Evolutionary conservation across 2,797 vertebrate genomes (phyloP), one percentile per base, ranked within the genome.

Genomic region (Chaunax sp.): DNA sequence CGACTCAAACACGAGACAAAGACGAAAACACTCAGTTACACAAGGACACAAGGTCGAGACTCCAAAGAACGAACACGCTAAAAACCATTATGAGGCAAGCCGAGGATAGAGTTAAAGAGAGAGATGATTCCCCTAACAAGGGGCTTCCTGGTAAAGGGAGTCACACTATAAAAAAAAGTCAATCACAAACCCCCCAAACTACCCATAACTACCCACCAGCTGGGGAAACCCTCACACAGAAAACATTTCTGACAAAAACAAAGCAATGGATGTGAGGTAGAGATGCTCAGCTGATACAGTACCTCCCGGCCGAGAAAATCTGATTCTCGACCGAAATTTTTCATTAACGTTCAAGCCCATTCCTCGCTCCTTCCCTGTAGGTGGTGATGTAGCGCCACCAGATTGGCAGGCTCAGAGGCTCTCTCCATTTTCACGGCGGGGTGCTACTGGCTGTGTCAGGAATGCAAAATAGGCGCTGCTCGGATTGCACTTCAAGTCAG

Each of bases 211-310:
- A 1, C 69, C 72, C 55, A 6, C 56, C 52, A 37, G 69, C 12
- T 55, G 44, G 75, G 60, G 45, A 64, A 69, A 70, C 52, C 60
- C 54, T 55, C 35, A 61, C 51, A 20, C 23, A 55, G 26, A 79
- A 18, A 66, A 66, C 62, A 41, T 50, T 57, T 63, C 37, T 9
- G 59, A 78, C 66, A 69, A 63, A 69, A 37, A 43, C 22, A 47
- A 49, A 77, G 30, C 72, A 85, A 82, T 87, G 80, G 89, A 82
- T 90, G 92, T 94, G 93, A 94, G 91, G 92, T 92, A 94, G 94
- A 93, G 91, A 93, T 81, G 90, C 90, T 82, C 79, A 77, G 85
- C 86, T 82, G 85, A 86, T 86, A 80, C 84, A 66, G 82, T 75
- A 90, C 83, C 89, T 90, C 90, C 80, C 69, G 69, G 77, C 77